Conservation (phyloP, 2,888 invertebrate genomes). For the Blomia tropicalis region DNA sequence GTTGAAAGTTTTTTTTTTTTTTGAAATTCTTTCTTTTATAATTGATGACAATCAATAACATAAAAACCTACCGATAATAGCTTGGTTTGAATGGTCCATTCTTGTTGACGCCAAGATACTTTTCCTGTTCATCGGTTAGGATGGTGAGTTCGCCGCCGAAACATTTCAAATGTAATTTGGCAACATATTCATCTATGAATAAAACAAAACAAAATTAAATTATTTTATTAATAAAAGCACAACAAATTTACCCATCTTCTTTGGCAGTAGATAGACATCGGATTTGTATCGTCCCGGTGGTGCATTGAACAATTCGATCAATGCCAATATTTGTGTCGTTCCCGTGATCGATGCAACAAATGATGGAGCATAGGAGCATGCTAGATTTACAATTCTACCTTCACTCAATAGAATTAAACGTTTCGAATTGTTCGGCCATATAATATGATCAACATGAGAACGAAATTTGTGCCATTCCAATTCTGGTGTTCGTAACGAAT, state of each 20-base stretch:
- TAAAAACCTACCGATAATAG: conserved; percentile 70
- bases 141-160: conserved; percentile 96
- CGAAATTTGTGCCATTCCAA: conserved; percentile 92
- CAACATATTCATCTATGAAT: conserved; percentile 77
- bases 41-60: too few relatives aligned
- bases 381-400: conserved; percentile 80
- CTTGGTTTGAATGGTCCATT: conserved; percentile 97
- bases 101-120: conserved; percentile 90
- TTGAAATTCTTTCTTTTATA: too few relatives aligned
- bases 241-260: conserved; percentile 71
- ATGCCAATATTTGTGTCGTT: conserved; percentile 84
- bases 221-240: conserved; percentile 1
- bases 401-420: conserved; percentile 76
- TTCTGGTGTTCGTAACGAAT: conserved; percentile 77
- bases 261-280: conserved; percentile 90
- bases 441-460: conserved; percentile 93
- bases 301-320: conserved; percentile 92
- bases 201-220: conserved; percentile 10
- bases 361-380: conserved; percentile 90
- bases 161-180: conserved; percentile 83
- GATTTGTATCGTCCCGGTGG: conserved; percentile 85
- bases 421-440: conserved; percentile 95
- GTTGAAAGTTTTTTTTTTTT: background rate
- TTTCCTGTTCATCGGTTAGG: conserved; percentile 85
- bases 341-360: conserved; percentile 96